These are phyloP conservation scores for Xiphorhynchus erythropygius DNA, from an alignment of 2,797 vertebrate species.

Conservation along the genomic window DNA sequence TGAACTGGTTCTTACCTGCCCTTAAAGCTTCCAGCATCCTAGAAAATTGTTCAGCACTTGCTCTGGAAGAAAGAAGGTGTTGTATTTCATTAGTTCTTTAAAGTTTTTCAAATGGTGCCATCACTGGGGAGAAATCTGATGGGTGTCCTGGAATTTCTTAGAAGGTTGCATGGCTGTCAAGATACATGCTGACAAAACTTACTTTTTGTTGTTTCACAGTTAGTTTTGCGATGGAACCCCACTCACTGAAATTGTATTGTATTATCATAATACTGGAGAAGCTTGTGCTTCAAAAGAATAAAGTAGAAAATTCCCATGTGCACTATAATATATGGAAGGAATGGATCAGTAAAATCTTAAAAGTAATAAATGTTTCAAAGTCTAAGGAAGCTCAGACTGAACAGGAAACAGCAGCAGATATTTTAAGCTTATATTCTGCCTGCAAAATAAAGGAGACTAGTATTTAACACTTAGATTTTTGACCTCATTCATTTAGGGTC, in stretches of 20 bases:
- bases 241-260: neutral
- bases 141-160: neutral
- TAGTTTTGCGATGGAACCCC: neutral
- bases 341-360: neutral
- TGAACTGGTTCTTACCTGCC: neutral
- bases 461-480: neutral
- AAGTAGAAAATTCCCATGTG: neutral
- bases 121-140: neutral
- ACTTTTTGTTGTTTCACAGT: neutral
- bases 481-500: neutral
- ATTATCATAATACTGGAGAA: neutral
- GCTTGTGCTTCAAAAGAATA: neutral
- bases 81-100: neutral
- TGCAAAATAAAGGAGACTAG: neutral
- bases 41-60: neutral
- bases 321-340: neutral
- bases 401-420: neutral
- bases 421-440: neutral
- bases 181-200: neutral
- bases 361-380: neutral
- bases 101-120: neutral
- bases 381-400: neutral
- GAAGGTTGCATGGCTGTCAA: neutral
- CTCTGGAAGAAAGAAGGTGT: slow-evolving; percentile 1
- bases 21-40: neutral